Evolutionary conservation across 1,140 invertebrate species (phyloP), one percentile per base, ranked within the genome.

Genomic region (Caenorhabditis remanei): DNA sequence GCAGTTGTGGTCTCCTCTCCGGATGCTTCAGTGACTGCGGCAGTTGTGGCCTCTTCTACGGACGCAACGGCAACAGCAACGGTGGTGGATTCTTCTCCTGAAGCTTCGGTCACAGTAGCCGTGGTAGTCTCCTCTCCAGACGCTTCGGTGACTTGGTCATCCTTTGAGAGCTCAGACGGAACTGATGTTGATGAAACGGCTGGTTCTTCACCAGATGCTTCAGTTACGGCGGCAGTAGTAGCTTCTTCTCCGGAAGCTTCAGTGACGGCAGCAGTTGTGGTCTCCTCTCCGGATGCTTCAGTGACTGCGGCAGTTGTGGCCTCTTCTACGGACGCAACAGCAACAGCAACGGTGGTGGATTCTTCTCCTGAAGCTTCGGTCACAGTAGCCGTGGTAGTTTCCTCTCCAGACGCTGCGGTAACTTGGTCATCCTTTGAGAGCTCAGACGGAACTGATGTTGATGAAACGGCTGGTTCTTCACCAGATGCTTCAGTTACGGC

Each of bases 361-460:
- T 85, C 61, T 50, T 71, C 84, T 24, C 46, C 63, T 9, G 61
- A 53, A 16, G 79, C 48, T 53, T 85, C 85, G 24, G 85, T 48
- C 4, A 56, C 46, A n/a, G 65, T 48, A 4, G 83, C 21, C 21
- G 55, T 71, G n/a, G 40, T 85, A 8, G 32, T 41, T 21, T 85
- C 67, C 19, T 85, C 84, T 67, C 63, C 84, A 16, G 84, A 40
- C 41, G 6, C 55, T 19, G 1, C 55, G n/a, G 55, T n/a, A 9
- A 19, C 55, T n/a, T 7, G 14, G 6, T 7, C 55, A 53, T 32
- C 32, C 32, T 32, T 32, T 32, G 32, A 32, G 32, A 32, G 32
- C 32, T 32, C 32, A 1, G 32, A 32, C 2, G 32, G 32, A 32
- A 67, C 24, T 2, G 53, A 85, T 55, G 56, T 84, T 16, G 53